Evolutionary conservation across 2,113 vertebrate genomes (phyloP), one percentile per base, ranked within the genome.

Genomic region (Sprattus sprattus): DNA sequence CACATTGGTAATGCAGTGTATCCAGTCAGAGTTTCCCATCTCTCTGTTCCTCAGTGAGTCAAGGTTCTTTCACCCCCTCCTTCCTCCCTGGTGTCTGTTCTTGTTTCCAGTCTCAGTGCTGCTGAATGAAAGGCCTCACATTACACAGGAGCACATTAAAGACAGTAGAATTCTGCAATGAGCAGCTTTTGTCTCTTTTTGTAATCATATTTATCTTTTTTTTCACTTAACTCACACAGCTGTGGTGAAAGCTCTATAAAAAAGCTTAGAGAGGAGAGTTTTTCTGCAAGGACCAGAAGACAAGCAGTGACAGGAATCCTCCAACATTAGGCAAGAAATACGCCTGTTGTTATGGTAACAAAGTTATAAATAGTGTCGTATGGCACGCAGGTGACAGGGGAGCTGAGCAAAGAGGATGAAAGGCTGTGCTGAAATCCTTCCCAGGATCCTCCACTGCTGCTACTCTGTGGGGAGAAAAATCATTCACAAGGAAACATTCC

Each of bases 331-430:
- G 90, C 86, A 91, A 86, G 91, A 89, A 89, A 92, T 92, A 88
- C 88, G 90, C 86, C 89, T 84, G 93, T 95, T 95, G 94, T 95
- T 94, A 95, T 95, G 95, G 94, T 94, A 94, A 95, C 94, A 92
- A 67, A 84, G 92, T 91, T 95, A 95, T 93, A 95, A 95, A 95
- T 95, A 95, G 94, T 92, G 91, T 91, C 85, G 89, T 91, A 88
- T 78, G 89, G 86, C 90, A 90, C 89, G 90, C 88, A 93, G 92
- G 93, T 94, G 94, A 95, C 93, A 91, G 90, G 92, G 91, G 91
- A 95, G 87, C 91, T 84, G 89, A 90, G 89, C 84, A 85, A 87
- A 87, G 87, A 88, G 91, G 92, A 94, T 93, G 89, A 94, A 94
- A 93, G 91, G 90, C 87, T 64, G 64, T 80, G 82, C 89, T 92